Evolutionary conservation across 2,888 invertebrate species (phyloP).

Genomic region (Amiota mariae): DNA sequence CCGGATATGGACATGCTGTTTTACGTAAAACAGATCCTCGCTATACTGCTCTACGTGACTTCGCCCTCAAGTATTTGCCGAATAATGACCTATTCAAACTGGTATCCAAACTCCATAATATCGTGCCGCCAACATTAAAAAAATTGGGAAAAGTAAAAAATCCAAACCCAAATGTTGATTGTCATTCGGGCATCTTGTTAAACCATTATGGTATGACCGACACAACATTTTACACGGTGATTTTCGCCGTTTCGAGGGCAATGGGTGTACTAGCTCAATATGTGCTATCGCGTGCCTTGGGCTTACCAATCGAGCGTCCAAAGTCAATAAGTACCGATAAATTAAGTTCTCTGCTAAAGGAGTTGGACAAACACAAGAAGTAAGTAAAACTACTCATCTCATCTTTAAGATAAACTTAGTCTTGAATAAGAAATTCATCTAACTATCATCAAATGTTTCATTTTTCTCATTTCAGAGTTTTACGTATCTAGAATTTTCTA

Average conservation of each 20-base stretch:
- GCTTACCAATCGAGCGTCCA: conserved; percentile 84
- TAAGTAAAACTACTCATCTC: background rate
- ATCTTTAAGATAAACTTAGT: too few species aligned
- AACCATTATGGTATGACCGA: conserved; percentile 86
- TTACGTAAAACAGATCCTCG: conserved; percentile 84
- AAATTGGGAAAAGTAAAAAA: conserved; percentile 88
- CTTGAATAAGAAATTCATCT: background rate
- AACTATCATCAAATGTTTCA: background rate
- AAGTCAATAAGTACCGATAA: conserved; percentile 81
- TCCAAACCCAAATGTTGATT: conserved; percentile 91
- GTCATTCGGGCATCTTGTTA: conserved; percentile 85
- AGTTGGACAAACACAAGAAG: conserved; percentile 29
- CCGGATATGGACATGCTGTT: conserved; percentile 89
- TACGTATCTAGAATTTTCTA: background rate
- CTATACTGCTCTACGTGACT: conserved; percentile 85
- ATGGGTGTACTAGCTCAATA: conserved; percentile 83
- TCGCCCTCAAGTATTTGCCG: conserved; percentile 85
- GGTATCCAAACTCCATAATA: conserved; percentile 82
- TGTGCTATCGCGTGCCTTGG: conserved; percentile 83
- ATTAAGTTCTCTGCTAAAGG: conserved; percentile 63
- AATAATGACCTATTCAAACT: conserved; percentile 83
- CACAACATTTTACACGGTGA: conserved; percentile 89
- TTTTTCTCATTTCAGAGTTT: background rate
- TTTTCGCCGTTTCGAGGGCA: conserved; percentile 88
- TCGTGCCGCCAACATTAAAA: conserved; percentile 83